Evolutionary conservation across 2,797 vertebrate genomes (phyloP), one percentile per base, ranked within the genome.

Genomic region (Falco cherrug): DNA sequence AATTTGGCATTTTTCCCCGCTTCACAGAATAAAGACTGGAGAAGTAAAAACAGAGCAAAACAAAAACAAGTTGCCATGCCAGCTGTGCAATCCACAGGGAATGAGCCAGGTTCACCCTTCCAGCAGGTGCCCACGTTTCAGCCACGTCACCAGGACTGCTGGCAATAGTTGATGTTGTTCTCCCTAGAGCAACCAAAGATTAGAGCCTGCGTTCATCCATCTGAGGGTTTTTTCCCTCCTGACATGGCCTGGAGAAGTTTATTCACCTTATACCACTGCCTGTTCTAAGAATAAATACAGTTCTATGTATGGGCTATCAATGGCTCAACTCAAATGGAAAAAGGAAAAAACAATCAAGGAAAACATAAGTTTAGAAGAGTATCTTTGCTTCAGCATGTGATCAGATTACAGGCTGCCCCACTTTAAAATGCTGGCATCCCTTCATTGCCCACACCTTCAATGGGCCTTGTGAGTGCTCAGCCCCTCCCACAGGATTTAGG

Each of bases 1-100:
- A 97, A 95, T 94, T 95, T 94, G 97, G 79, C 96, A 76, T 90
- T 93, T 94, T 95, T 77, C 71, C 69, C 13, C 31, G 81, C 74
- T 74, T 81, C 48, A 63, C 71, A 90, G 71, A 85, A 76, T 45
- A 84, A 84, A 48, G 43, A 50, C 78, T 76, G 51, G 48, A 75
- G 64, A 83, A 94, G 51, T 37, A 83, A 87, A 78, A 95, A 13
- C 90, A 43, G 17, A 53, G 47, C 28, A 78, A 45, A 64, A 68
- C 56, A 43, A 59, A 83, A 93, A 64, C 69, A 87, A 92, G 71
- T 80, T 87, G 81, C 89, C 39, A 10, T 67, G 84, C 39, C 29
- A 2, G 3, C 48, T 89, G 71, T 65, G 64, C 51, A 90, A 87
- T 0, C 0, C 0, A 0, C 0, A 0, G 29, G 28, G 82, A 90